Base-by-base conservation (phyloP, 2,797 vertebrate species). In the Onychomys leucogaster region DNA sequence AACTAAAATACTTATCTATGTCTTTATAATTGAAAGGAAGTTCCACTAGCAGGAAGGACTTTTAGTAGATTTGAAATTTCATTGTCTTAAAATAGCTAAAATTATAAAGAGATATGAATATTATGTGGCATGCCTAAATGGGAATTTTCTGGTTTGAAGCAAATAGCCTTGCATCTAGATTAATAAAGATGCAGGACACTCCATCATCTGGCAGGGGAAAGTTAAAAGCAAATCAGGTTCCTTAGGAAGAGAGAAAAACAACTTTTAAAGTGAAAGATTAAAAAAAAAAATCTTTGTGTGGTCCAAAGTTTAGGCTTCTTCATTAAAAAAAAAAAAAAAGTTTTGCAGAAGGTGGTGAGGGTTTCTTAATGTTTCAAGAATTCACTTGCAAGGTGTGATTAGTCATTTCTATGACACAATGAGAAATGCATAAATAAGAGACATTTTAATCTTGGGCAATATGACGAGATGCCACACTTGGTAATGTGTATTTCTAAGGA, bases 111-210 rank as follows among this genome's bases (percentile, higher is more conserved):
- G 57, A 90, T 29, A 82, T 90, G 91, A 82, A 75, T 71, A 90
- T 94, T 71, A 88, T 94, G 76, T 37, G 37, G 29, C 77, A 43
- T 94, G 37, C 55, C 80, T 92, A 89, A 89, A 86, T 65, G 89
- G 37, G 43, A 57, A 67, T 93, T 94, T 96, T 96, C 88, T 91
- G 41, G 27, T 95, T 94, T 94, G 63, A 96, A 97, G 95, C 49
- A 90, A 97, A 92, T 83, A 52, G 77, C 81, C n/a, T 90, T 76
- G 67, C 52, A 85, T 95, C 41, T 61, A 93, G 80, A 97, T 96
- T 97, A 97, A 96, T 96, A 97, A 97, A 85, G 90, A 97, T 0
- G 5, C 37, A 95, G 96, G 83, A 93, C 43, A 77, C 90, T 95
- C 92, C 90, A 96, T 97, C 94, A 95, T 96, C 89, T 95, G 89